Evolutionary conservation across 2,113 vertebrate genomes (phyloP).

Genomic region (Cyanocitta stelleri): DNA sequence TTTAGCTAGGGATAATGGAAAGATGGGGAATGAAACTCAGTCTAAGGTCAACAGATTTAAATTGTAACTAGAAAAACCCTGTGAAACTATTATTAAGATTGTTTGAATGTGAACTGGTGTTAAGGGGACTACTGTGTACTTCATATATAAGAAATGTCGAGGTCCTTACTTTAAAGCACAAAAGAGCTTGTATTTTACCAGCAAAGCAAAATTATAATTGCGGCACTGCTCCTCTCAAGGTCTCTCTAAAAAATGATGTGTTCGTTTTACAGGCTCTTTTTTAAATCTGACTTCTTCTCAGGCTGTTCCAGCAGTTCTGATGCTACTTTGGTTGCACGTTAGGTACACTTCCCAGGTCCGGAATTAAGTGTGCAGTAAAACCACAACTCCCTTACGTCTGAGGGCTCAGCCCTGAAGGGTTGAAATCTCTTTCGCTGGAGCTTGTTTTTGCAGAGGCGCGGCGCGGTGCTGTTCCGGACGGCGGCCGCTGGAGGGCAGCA

Average conservation of each 20-base stretch:
- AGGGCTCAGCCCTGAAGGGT: accelerated
- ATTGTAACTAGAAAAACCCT: neutral
- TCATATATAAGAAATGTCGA: neutral
- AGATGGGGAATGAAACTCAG: neutral
- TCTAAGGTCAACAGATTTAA: neutral
- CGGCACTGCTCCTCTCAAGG: neutral
- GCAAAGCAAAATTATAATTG: neutral
- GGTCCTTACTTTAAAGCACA: neutral
- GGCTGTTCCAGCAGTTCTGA: neutral
- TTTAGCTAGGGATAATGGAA: neutral
- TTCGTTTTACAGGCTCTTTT: neutral
- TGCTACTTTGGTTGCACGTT: neutral
- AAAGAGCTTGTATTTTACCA: neutral
- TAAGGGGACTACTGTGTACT: neutral
- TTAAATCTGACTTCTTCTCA: neutral
- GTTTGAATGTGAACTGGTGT: neutral
- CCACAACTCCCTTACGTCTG: accelerated
- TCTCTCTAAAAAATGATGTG: neutral
- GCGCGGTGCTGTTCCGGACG: neutral
- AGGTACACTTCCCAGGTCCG: accelerated
- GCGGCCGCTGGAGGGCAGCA: slow-evolving; percentile 59
- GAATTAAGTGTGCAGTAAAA: neutral
- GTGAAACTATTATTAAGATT: neutral
- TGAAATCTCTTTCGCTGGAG: neutral
- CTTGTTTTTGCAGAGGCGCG: accelerated